Evolutionary conservation across 2,797 vertebrate genomes (phyloP), one percentile per base, ranked within the genome.

Genomic region (Thalassophryne amazonica): DNA sequence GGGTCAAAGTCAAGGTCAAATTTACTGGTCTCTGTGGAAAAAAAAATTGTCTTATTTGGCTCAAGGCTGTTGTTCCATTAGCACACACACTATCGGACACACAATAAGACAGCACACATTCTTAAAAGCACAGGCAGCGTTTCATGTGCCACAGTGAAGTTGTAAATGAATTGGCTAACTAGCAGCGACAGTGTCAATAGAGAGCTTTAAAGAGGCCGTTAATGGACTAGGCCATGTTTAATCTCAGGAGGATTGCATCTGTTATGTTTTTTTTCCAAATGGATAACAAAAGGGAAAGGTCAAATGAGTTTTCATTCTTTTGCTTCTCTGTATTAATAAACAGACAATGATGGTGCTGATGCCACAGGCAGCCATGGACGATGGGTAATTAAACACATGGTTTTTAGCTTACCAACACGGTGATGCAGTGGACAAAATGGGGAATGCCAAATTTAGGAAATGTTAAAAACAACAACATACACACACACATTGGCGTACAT

Each of bases 211-310:
- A 59, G 37, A 29, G 18, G n/a, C 4, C 5, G 17, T 49, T 56
- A 47, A 58, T 47, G 17, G 5, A 47, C 61, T 31, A 12, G 35
- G 32, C 9, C 21, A 20, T 30, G 11, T 49, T 45, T 34, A 37
- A 30, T 60, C 37, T 16, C 45, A 18, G 9, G 23, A 51, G 41
- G 42, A 40, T 17, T 14, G 3, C 30, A 41, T 47, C 36, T 51
- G 55, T 42, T 39, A 28, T 33, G 51, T 22, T 32, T 34, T 57
- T 40, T 35, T 6, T 21, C 32, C 29, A 13, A 9, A n/a, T 6
- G 32, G n/a, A n/a, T 32, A 14, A n/a, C 2, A 6, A 15, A 23
- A 18, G 23, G 43, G 32, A 39, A 51, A 37, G 33, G 40, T 60
- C n/a, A 59, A 37, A 50, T 34, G 31, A 29, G 17, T 27, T 38